Evolutionary conservation across 2,113 vertebrate species (phyloP), one percentile per base, ranked within the genome.

Genomic region (Apteryx owenii): DNA sequence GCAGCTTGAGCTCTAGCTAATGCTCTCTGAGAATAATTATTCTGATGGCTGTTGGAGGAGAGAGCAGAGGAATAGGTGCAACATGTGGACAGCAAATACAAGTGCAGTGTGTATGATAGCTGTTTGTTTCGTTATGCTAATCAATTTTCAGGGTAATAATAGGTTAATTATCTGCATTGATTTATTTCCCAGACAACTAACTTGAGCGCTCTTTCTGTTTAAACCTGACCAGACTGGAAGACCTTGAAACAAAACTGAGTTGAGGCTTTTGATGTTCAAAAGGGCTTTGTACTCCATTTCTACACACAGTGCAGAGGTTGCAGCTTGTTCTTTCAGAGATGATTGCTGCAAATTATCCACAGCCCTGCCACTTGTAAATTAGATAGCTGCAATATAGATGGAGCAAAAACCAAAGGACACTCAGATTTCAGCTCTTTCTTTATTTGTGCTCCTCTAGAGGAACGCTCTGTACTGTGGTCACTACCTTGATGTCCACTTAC

Each of bases 1-100:
- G 95, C 94, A 97, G 96, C 96, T 97, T 92, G 92, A 97, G 88
- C 75, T 93, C 86, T 89, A 89, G 89, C 73, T 96, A 97, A 97
- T 96, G 92, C 95, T 94, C 97, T 98, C 91, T 96, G 98, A 98
- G 97, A 96, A 93, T 97, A 98, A 97, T 98, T 98, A 97, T 97
- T 97, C 66, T 84, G 95, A 61, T 93, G 58, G 70, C 66, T 87
- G 78, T 65, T 96, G 92, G 82, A 95, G 81, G 66, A 64, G 93
- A 92, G 64, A 90, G 88, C 22, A 16, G 71, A 95, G 79, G 66
- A 93, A 53, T 81, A 93, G 64, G 23, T 89, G 82, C 88, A 97
- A 60, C 86, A 44, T 83, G 89, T 83, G 85, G 85, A 51, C 56
- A 87, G 80, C 71, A 73, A 79, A 56, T 78, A 92, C 78, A 80